Conservation (phyloP, 2,888 invertebrate species). For the Oscheius myriophilus region DNA sequence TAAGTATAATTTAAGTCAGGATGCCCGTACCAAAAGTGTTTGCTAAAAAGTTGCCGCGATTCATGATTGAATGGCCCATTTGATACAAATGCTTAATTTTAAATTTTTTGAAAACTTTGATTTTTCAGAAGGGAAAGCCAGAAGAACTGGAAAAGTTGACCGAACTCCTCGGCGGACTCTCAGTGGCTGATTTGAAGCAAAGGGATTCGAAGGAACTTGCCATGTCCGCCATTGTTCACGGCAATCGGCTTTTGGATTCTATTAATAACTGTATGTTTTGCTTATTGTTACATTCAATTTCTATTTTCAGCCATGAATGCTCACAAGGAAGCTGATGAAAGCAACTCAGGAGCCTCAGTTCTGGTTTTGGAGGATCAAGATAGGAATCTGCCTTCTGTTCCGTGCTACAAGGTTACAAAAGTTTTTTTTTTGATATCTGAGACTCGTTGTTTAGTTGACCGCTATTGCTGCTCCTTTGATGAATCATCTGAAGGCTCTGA, state of each 20-base stretch:
- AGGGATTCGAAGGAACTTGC: slow-evolving; percentile 64
- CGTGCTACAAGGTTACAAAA: slow-evolving; percentile 61
- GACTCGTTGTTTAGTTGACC: slow-evolving; percentile 45
- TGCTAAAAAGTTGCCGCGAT: too few relatives aligned
- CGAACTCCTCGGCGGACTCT: slow-evolving; percentile 90
- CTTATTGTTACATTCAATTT: background rate
- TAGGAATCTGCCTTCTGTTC: slow-evolving; percentile 62
- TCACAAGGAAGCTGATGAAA: slow-evolving; percentile 55
- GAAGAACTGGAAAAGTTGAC: slow-evolving; percentile 75
- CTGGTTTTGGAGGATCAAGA: slow-evolving; percentile 53
- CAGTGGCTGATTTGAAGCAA: slow-evolving; percentile 79
- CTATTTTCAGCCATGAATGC: slow-evolving; percentile 47
- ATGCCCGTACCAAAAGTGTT: too few relatives aligned
- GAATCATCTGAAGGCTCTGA: slow-evolving; percentile 69
- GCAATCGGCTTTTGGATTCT: slow-evolving; percentile 69
- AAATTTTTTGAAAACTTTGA: background rate
- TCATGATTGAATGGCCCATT: too few relatives aligned
- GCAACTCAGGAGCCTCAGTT: slow-evolving; percentile 35
- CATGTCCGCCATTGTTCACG: slow-evolving; percentile 70
- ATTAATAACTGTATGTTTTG: slow-evolving; percentile 55
- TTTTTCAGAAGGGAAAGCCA: slow-evolving; percentile 53
- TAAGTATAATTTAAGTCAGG: too few relatives aligned
- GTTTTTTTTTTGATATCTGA: background rate
- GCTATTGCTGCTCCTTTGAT: slow-evolving; percentile 70
- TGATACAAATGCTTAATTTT: too few relatives aligned